A percentile compares a stretch with the other conserved stretches of the same genome.
Evolutionary conservation across 2,797 vertebrate species (phyloP).

Genomic region (Anisognathus igniventris): DNA sequence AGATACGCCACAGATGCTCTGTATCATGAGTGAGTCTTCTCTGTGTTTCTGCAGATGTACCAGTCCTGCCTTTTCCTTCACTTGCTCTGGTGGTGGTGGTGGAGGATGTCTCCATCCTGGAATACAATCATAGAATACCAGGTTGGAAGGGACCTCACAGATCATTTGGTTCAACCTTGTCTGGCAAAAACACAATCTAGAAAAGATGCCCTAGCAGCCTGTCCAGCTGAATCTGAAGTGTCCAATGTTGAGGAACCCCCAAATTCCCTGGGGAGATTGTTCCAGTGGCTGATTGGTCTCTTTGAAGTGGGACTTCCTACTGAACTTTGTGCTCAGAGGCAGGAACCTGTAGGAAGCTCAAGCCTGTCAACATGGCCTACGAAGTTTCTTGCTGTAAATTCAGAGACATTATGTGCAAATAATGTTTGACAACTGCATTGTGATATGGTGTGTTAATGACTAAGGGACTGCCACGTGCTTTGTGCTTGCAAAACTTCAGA

Average conservation of each 20-base stretch:
- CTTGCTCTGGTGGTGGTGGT: background rate
- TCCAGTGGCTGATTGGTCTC: background rate
- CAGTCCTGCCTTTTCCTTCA: background rate
- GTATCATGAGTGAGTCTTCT: background rate
- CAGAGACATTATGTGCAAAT: background rate
- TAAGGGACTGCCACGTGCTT: background rate
- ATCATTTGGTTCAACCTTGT: background rate
- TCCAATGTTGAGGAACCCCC: background rate
- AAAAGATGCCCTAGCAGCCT: background rate
- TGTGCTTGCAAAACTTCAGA: background rate
- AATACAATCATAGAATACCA: background rate
- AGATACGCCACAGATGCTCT: background rate
- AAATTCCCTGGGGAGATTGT: background rate
- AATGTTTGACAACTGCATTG: background rate
- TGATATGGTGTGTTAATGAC: background rate
- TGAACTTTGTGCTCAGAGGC: background rate
- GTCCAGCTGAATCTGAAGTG: background rate
- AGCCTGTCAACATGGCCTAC: background rate
- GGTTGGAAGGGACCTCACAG: background rate
- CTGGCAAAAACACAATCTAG: background rate
- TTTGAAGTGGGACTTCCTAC: background rate
- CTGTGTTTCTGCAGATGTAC: accelerated
- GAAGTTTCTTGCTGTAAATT: background rate
- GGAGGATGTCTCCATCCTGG: background rate
- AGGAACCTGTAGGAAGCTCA: background rate